These are phyloP conservation scores for Daptonema setosum DNA, from an alignment of 2,888 invertebrate species.

Conservation along the genomic window DNA sequence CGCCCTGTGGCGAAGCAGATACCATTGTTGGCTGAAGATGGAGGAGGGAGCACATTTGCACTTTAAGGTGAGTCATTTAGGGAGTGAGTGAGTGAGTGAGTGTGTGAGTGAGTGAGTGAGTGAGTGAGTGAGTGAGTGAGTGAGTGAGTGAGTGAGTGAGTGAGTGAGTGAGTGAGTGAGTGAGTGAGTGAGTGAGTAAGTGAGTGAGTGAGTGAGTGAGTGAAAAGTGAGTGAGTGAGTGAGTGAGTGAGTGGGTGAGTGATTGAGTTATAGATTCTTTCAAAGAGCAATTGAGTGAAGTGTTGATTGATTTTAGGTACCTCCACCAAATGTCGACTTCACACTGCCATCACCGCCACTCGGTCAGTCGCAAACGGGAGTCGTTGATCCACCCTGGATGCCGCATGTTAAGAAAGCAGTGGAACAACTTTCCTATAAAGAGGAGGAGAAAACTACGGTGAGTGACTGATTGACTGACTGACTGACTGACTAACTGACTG, in stretches of 20 bases:
- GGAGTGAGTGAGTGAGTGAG: no score
- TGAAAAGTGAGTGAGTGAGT: no score
- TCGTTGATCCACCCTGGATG: constrained; percentile 84
- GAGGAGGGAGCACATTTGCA: constrained; percentile 83
- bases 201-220: no score
- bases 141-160: no score
- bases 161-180: no score
- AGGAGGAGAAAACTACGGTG: constrained; percentile 44
- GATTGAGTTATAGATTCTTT: not conserved
- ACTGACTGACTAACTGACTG: no score
- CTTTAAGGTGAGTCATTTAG: constrained; percentile 48
- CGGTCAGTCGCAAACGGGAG: constrained; percentile 41
- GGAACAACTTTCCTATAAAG: constrained; percentile 91
- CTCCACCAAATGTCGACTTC: constrained; percentile 95
- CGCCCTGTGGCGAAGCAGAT: constrained; percentile 35
- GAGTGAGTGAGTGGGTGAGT: no score
- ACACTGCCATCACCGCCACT: constrained; percentile 95
- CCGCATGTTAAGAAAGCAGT: constrained; percentile 92
- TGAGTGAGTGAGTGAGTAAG: no score
- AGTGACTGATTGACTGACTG: no score
- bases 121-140: no score
- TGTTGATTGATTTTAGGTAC: constrained; percentile 36
- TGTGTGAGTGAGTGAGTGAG: no score
- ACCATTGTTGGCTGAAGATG: constrained; percentile 98
- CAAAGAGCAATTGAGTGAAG: not conserved